Percentiles rank a stretch among this genome's conserved stretches.
These are phyloP conservation scores for Eudyptes chrysolophus DNA, from an alignment of 2,113 vertebrate species.

Conservation along the genomic window DNA sequence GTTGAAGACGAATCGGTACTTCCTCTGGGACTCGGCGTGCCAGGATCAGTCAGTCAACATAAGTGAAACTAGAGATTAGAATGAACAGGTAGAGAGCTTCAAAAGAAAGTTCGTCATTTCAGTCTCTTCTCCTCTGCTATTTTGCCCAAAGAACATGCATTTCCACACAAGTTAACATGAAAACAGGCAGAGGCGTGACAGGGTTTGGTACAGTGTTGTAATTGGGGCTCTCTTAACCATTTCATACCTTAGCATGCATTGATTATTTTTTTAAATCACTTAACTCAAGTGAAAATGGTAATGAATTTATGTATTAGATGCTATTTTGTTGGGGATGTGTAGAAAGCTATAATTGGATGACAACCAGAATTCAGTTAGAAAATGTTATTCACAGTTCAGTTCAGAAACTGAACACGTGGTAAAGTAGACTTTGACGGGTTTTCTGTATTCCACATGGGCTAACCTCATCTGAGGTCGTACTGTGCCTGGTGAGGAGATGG, in stretches of 20 bases:
- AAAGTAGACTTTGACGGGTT: not conserved
- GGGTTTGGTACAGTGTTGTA: not conserved
- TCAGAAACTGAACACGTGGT: not conserved
- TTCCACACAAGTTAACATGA: not conserved
- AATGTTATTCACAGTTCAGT: not conserved
- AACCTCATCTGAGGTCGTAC: fast-evolving
- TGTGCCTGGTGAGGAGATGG: not conserved
- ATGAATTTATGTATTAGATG: not conserved
- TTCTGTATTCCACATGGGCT: not conserved
- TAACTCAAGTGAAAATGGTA: not conserved
- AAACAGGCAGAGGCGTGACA: not conserved
- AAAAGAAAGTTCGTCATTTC: not conserved
- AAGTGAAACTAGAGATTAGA: not conserved
- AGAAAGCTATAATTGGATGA: not conserved
- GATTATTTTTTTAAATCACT: not conserved
- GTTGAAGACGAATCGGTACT: not conserved
- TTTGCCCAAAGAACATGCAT: not conserved
- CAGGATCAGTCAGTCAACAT: not conserved
- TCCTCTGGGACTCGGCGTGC: not conserved
- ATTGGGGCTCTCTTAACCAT: not conserved
- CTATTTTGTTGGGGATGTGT: not conserved
- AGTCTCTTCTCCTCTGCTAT: not conserved
- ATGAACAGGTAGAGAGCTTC: not conserved
- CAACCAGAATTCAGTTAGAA: not conserved
- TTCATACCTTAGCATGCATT: not conserved